Evolutionary conservation across 1,140 invertebrate species (phyloP).

Genomic region (Drosophila mauritiana): DNA sequence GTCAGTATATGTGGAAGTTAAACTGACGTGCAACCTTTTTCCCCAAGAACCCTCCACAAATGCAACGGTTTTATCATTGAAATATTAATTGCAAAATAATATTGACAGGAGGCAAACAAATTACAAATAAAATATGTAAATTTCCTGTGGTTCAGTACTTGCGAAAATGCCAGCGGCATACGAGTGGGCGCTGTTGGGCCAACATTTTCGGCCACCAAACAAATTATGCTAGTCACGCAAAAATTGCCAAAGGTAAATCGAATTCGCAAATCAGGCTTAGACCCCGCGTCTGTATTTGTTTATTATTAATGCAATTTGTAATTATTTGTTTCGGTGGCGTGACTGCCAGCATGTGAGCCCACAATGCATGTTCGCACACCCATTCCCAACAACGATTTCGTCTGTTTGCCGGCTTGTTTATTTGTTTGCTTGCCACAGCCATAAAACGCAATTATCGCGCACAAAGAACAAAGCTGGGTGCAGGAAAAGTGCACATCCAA

Average conservation of each 20-base stretch:
- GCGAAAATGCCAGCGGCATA: conserved; percentile 19
- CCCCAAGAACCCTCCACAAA: not conserved
- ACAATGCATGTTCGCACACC: not conserved
- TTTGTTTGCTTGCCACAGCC: conserved; percentile 53
- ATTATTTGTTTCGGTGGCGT: conserved; percentile 53
- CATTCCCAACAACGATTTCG: not conserved
- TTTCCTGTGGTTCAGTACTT: conserved; percentile 22
- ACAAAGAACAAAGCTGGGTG: conserved; percentile 48
- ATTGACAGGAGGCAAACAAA: conserved; percentile 67
- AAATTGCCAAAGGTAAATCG: conserved; percentile 46
- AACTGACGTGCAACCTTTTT: not conserved
- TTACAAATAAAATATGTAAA: conserved; percentile 69
- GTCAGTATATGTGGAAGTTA: not conserved
- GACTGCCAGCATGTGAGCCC: conserved; percentile 8
- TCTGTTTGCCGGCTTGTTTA: conserved; percentile 17
- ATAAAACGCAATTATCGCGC: conserved; percentile 68
- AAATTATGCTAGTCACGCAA: conserved; percentile 41
- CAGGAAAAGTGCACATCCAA: conserved; percentile 38
- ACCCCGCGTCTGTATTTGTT: conserved; percentile 33
- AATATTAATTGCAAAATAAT: conserved; percentile 81
- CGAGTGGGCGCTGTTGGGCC: conserved; percentile 5
- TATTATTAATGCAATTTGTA: conserved; percentile 70
- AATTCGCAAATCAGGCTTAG: conserved; percentile 18
- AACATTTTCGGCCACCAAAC: conserved; percentile 23
- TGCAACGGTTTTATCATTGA: conserved; percentile 34